Percentiles rank a stretch among this genome's conserved stretches.
phyloP scores from a whole-genome alignment of 2,888 invertebrate genomes.

The Colostygia pectinataria region DNA sequence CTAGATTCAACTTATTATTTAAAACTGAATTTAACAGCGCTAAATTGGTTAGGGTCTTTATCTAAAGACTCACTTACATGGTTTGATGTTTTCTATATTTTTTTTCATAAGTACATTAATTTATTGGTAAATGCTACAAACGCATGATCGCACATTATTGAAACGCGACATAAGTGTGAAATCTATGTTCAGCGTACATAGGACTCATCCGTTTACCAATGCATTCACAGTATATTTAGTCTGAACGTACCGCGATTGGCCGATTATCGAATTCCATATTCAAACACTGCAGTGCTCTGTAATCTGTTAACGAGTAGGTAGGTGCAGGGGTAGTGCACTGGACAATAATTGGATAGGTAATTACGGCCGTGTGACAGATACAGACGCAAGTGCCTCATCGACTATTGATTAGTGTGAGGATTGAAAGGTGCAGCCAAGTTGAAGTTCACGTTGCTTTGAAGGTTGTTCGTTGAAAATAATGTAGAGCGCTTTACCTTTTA shows the following conservation, averaged over 20 bases:
- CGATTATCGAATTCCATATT: slow-evolving; percentile 26
- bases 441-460: background rate
- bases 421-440: slow-evolving; percentile 11
- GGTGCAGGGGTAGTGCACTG: slow-evolving; percentile 16
- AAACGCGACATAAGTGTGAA: too few species aligned
- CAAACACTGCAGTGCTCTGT: slow-evolving; percentile 19
- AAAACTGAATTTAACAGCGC: too few species aligned
- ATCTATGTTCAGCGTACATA: too few species aligned
- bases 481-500: too few species aligned
- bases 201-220: background rate
- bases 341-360: slow-evolving; percentile 40
- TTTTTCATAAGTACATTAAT: too few species aligned
- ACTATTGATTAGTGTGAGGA: slow-evolving; percentile 21
- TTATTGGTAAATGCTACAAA: too few species aligned
- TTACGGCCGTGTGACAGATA: slow-evolving; percentile 37
- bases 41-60: too few species aligned
- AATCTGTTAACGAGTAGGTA: slow-evolving; percentile 19
- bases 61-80: too few species aligned
- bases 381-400: slow-evolving; percentile 28
- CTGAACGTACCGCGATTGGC: background rate
- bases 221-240: background rate
- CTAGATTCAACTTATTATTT: too few species aligned
- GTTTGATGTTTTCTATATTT: too few species aligned
- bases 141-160: too few species aligned
- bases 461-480: background rate